phyloP scores from a whole-genome alignment of 2,797 vertebrate genomes.

The Notoglanidium macrostoma region DNA sequence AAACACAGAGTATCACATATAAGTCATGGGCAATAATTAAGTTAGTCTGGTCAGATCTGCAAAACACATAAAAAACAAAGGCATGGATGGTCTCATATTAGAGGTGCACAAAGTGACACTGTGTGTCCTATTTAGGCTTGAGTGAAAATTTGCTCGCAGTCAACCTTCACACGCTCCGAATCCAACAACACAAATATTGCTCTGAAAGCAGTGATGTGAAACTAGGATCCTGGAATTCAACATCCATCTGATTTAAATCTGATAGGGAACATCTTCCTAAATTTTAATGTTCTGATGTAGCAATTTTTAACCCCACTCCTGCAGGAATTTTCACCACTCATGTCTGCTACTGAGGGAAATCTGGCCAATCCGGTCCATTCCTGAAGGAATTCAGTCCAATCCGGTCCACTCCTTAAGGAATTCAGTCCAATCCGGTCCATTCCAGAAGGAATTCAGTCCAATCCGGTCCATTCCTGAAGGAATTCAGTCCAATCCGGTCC shows the following conservation, averaged over 20 bases:
- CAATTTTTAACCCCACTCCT: not conserved
- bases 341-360: not conserved
- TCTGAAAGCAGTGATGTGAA: not conserved
- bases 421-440: not conserved
- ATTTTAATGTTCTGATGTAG: not conserved
- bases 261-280: not conserved
- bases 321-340: not conserved
- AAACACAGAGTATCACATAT: conserved; percentile 24
- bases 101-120: not conserved
- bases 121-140: not conserved
- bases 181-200: not conserved
- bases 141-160: not conserved
- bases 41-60: not conserved
- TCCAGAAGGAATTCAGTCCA: not conserved
- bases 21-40: conserved; percentile 32
- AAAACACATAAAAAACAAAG: not conserved
- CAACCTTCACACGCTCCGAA: not conserved
- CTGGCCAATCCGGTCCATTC: not conserved
- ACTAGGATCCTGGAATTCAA: not conserved
- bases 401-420: not conserved
- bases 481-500: not conserved
- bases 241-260: not conserved
- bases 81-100: not conserved
- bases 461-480: not conserved
- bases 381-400: not conserved